Evolutionary conservation across 2,888 invertebrate species (phyloP).

Genomic region (Drosophila pegasa): DNA sequence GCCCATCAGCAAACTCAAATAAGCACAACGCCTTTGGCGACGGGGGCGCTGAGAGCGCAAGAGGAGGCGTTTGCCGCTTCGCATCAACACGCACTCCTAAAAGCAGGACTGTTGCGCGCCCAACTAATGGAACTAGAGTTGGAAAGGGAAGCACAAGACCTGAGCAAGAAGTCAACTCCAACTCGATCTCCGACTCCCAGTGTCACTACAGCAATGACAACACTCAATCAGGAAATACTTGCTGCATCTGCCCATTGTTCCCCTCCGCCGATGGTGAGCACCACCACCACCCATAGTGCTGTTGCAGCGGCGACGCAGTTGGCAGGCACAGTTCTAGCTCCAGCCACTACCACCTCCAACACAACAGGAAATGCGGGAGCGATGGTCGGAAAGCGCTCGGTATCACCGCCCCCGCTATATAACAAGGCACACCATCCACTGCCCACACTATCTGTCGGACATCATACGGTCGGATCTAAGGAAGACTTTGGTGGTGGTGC

Average conservation of each 20-base stretch:
- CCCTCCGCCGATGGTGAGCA: slow-evolving; percentile 62
- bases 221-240: slow-evolving; percentile 22
- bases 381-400: slow-evolving; percentile 72
- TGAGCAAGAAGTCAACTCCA: slow-evolving; percentile 73
- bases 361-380: slow-evolving; percentile 47
- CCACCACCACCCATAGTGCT: slow-evolving; percentile 56
- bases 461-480: slow-evolving; percentile 66
- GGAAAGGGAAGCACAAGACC: slow-evolving; percentile 79
- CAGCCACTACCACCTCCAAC: slow-evolving; percentile 62
- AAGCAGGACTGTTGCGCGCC: slow-evolving; percentile 63
- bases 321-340: slow-evolving; percentile 60
- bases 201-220: slow-evolving; percentile 1
- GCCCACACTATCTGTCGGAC: slow-evolving; percentile 55
- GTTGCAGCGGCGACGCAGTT: slow-evolving; percentile 47
- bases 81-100: slow-evolving; percentile 66
- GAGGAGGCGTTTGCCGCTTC: slow-evolving; percentile 61
- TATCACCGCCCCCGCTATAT: slow-evolving; percentile 82
- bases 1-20: slow-evolving; percentile 70
- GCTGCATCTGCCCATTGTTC: slow-evolving; percentile 53
- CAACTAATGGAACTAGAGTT: slow-evolving; percentile 71
- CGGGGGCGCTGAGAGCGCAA: slow-evolving; percentile 61
- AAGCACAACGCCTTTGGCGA: slow-evolving; percentile 71
- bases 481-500: slow-evolving; percentile 64
- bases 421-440: slow-evolving; percentile 83
- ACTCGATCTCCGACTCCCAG: slow-evolving; percentile 11